These are phyloP conservation scores for Furnarius figulus DNA, from an alignment of 2,113 vertebrate species.

Conservation along the genomic window DNA sequence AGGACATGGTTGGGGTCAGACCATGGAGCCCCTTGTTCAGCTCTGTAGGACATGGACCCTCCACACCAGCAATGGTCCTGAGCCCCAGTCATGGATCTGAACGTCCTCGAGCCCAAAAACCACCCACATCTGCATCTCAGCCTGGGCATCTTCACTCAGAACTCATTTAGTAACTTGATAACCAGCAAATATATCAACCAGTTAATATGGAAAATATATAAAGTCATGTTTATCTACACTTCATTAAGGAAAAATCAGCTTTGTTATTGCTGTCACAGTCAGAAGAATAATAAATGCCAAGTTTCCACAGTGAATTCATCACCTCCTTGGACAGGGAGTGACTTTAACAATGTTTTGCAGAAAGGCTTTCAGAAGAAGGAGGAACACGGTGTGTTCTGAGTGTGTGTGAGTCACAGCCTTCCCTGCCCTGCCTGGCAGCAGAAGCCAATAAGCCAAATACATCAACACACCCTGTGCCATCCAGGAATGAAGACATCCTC, in stretches of 20 bases:
- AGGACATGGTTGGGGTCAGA: accelerated
- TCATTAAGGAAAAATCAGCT: neutral
- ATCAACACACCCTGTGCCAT: neutral
- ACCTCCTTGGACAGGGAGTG: neutral
- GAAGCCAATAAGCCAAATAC: constrained; percentile 1
- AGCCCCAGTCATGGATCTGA: neutral
- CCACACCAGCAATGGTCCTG: neutral
- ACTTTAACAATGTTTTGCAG: neutral
- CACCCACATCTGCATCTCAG: neutral
- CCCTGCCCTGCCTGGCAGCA: neutral
- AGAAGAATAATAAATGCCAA: neutral
- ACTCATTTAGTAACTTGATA: neutral
- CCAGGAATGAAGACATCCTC: neutral
- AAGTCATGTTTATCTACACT: neutral
- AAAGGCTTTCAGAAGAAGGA: neutral
- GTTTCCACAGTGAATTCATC: neutral
- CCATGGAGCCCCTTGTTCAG: neutral
- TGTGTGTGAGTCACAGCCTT: neutral
- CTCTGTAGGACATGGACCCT: neutral
- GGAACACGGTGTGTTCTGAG: neutral
- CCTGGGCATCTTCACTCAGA: neutral
- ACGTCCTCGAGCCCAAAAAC: accelerated
- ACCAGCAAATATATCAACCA: neutral
- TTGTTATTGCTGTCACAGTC: neutral
- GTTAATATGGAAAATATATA: neutral